Percentiles rank a stretch among this genome's conserved stretches.
These are phyloP conservation scores for Mormyrus hasselquistii DNA, from an alignment of 2,797 vertebrate genomes.

Conservation along the genomic window DNA sequence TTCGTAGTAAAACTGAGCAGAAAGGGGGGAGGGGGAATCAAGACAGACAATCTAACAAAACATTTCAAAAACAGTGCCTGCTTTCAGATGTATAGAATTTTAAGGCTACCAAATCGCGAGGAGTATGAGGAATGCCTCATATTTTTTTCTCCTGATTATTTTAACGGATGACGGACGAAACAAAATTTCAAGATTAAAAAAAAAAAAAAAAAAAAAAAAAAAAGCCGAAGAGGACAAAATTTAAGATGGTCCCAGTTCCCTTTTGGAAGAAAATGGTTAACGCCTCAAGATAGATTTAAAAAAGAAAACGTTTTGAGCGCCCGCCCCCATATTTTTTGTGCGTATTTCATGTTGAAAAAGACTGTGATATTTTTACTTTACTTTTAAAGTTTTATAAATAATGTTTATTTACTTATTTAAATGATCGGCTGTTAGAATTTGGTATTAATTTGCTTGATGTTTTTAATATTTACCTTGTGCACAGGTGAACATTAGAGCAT, in stretches of 20 bases:
- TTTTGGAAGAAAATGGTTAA: conserved; percentile 43
- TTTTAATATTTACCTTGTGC: conserved; percentile 79
- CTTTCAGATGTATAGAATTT: conserved; percentile 54
- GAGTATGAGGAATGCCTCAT: conserved; percentile 50
- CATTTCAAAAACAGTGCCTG: conserved; percentile 65
- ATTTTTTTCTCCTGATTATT: conserved; percentile 47
- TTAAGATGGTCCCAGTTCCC: conserved; percentile 39
- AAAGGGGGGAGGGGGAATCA: conserved; percentile 43
- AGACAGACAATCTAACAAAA: conserved; percentile 61
- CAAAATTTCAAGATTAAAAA: conserved; percentile 21
- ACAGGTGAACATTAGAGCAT: conserved; percentile 83
- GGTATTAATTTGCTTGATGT: conserved; percentile 79
- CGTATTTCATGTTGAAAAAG: conserved; percentile 75
- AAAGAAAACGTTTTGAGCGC: conserved; percentile 44
- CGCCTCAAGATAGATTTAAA: conserved; percentile 40
- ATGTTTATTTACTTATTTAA: conserved; percentile 98
- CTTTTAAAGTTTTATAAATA: conserved; percentile 84
- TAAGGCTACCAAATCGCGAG: conserved; percentile 54
- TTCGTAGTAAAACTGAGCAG: conserved; percentile 40
- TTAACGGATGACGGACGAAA: conserved; percentile 54
- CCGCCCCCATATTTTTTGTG: conserved; percentile 62
- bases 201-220: neutral
- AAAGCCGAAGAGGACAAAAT: conserved; percentile 14
- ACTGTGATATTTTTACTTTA: conserved; percentile 77
- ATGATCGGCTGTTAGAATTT: conserved; percentile 75